Conservation (phyloP, 2,113 vertebrate species). For the Tyto alba region DNA sequence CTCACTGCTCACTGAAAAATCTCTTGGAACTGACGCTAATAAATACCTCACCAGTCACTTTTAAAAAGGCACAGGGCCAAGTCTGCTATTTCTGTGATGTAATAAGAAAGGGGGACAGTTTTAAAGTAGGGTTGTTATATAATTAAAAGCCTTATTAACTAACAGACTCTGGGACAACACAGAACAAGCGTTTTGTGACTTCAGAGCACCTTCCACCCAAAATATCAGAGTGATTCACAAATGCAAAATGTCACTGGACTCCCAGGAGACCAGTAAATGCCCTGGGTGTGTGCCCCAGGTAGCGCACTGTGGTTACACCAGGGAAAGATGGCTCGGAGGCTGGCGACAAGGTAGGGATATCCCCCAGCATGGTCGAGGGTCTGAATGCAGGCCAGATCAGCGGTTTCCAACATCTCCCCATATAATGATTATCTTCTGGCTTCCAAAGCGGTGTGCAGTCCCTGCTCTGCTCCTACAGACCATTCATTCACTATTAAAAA, state of each 20-base stretch:
- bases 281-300: neutral
- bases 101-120: neutral
- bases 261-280: neutral
- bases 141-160: neutral
- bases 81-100: neutral
- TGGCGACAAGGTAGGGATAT: neutral
- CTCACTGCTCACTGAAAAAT: neutral
- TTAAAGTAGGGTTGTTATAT: neutral
- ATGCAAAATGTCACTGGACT: neutral
- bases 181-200: neutral
- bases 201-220: neutral
- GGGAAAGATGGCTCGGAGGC: neutral
- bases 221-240: neutral
- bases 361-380: neutral
- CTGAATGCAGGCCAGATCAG: neutral
- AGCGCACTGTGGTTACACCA: neutral
- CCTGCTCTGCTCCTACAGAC: neutral
- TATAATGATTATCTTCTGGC: neutral
- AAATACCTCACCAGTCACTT: constrained; percentile 29
- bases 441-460: neutral
- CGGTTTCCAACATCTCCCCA: neutral
- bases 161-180: neutral
- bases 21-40: neutral
- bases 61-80: neutral
- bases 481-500: neutral